Conservation (phyloP, 2,113 vertebrate species). For the Bettongia penicillata region DNA sequence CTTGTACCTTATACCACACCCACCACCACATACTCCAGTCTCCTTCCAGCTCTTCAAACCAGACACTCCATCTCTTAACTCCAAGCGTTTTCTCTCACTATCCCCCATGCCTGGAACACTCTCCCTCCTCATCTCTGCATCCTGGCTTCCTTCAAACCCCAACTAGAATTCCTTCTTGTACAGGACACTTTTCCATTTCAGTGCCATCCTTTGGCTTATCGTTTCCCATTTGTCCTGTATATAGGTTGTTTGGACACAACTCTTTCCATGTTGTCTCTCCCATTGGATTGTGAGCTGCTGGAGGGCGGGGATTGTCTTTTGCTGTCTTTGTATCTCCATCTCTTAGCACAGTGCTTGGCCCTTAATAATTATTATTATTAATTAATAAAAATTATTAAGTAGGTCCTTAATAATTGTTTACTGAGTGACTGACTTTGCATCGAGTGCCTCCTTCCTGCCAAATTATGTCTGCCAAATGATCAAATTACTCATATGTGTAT, state of each 20-base stretch:
- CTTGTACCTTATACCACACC: not conserved
- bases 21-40: not conserved
- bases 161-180: not conserved
- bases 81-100: not conserved
- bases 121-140: not conserved
- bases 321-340: no score
- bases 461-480: not conserved
- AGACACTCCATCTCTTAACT: not conserved
- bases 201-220: no score
- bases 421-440: not conserved
- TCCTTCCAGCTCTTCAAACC: not conserved
- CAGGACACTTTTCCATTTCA: not conserved
- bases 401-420: not conserved
- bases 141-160: not conserved
- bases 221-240: no score
- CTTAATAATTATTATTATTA: no score
- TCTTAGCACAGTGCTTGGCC: no score
- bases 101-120: not conserved
- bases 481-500: not conserved
- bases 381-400: no score
- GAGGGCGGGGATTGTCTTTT: no score
- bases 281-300: no score
- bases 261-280: no score
- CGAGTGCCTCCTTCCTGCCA: not conserved
- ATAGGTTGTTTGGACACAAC: no score